Base-by-base conservation (phyloP, 2,888 invertebrate species). In the Meteorus colon region DNA sequence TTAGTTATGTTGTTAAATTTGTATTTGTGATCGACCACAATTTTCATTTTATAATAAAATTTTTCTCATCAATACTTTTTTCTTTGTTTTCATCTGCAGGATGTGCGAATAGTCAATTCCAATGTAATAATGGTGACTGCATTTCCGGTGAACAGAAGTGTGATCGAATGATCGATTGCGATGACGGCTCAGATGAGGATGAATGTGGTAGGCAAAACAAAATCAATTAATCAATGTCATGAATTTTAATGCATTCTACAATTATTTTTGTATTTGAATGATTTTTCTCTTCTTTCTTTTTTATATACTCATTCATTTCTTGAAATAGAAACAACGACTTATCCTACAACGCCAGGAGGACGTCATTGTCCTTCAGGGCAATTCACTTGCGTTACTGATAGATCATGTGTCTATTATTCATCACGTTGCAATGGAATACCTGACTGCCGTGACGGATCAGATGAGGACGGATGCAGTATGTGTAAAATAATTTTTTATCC, bases 91-190 rank as follows among this genome's bases (percentile, higher is more conserved):
- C 34, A 37, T 65, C 59, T 86, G 77, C 88, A 94, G 95, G 91
- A 81, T 96, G 96, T 88, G 88, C 89, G 12, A 81, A 88, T 1
- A 91, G 92, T 82, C 92, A 95, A 85, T 96, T 94, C 91, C 92
- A 92, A 78, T 96, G 96, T 86, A 86, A 85, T 41, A 92, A 93
- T 77, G 94, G 95, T 1, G 91, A 92, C 76, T 96, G 96, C 84
- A 90, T 92, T 79, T 84, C 88, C 34, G 81, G 80, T 31, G 83
- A 83, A 41, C 87, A 88, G 62, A 87, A 87, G 63, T 93, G 92
- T 83, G 90, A 93, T 82, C 83, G 88, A 37, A 82, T 87, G 80
- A 81, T 84, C 76, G 86, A 91, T 68, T 91, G 92, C 86, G 85
- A 82, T 79, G 91, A 92, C 86, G 87, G 89, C 78, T 89, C 90